Evolutionary conservation across 2,113 vertebrate genomes (phyloP), one percentile per base, ranked within the genome.

Genomic region (Thalassarche chlororhynchos): DNA sequence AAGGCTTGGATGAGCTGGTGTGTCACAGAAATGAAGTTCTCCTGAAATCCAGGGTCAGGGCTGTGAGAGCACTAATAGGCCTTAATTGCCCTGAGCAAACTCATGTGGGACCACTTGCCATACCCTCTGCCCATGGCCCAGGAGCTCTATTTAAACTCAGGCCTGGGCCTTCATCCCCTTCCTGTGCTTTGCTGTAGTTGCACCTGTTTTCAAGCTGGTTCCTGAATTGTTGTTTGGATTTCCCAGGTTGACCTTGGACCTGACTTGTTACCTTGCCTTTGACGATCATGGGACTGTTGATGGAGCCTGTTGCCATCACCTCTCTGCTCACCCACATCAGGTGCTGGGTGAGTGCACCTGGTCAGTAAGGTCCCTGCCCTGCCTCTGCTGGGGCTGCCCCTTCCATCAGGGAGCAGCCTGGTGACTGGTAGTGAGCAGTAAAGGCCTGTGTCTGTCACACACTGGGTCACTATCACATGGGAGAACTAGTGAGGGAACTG

Each of bases 271-370:
- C 21, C 13, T 72, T 38, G 57, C 49, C 60, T 84, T 84, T 87
- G 58, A 32, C 0, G 0, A 13, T 38, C 23, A 20, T 0, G 3
- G 60, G 17, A 23, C 34, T 61, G 44, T 24, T 60, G 61, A 26
- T n/a, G 54, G 66, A 68, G 5, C 14, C 31, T 49, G 25, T 49
- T 87, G 52, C n/a, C 14, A 32, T 64, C n/a, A 14, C 31, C 15
- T 47, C 17, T 71, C 40, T 80, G 66, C 58, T 81, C 31, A 32
- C 16, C 16, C 46, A 8, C 29, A 17, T n/a, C 21, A 29, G 38
- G 9, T 40, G 12, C 77, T 70, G 51, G 31, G 21, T 57, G 32
- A 38, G 31, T 52, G 31, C 36, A 12, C 15, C 40, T 52, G 51
- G 14, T 62, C 47, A 40, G 38, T 36, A 8, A 76, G 47, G n/a